Evolutionary conservation across 2,888 invertebrate species (phyloP).

Genomic region (Mesorhabditis spiculigera): DNA sequence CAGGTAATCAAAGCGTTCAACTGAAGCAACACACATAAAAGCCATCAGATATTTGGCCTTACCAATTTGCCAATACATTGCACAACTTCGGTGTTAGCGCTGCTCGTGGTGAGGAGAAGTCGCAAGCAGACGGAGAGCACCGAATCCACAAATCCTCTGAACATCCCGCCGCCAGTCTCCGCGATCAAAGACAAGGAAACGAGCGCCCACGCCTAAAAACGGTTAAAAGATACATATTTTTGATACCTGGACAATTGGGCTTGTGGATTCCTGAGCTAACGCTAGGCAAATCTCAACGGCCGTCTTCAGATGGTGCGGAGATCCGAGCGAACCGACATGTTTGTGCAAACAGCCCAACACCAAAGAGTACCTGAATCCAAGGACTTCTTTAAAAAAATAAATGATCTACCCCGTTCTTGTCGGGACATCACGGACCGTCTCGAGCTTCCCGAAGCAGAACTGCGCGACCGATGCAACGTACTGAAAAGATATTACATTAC

Average conservation of each 20-base stretch:
- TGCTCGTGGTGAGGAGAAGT: constrained; percentile 62
- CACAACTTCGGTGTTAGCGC: constrained; percentile 47
- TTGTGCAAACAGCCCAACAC: constrained; percentile 11
- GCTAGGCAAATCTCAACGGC: constrained; percentile 90
- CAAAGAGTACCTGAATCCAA: neutral
- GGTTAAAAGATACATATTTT: constrained; percentile 9
- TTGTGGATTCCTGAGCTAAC: constrained; percentile 85
- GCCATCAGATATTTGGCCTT: constrained; percentile 1
- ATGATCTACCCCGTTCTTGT: constrained; percentile 73
- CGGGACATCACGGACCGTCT: constrained; percentile 76
- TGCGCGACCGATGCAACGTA: constrained; percentile 86
- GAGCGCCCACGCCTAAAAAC: constrained; percentile 81
- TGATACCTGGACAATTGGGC: constrained; percentile 83
- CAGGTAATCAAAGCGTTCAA: constrained; percentile 92
- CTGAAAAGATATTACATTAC: constrained; percentile 15
- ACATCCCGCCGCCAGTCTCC: constrained; percentile 98
- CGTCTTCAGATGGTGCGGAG: constrained; percentile 86
- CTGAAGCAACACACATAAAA: constrained; percentile 61
- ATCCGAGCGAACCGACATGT: constrained; percentile 77
- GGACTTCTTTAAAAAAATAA: neutral
- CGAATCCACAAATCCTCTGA: constrained; percentile 89
- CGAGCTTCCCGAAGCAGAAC: constrained; percentile 77
- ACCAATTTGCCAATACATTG: constrained; percentile 53
- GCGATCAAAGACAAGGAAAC: constrained; percentile 91
- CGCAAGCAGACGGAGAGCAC: constrained; percentile 85